Base-by-base conservation (phyloP, 2,797 vertebrate genomes). In the Phoeniculus purpureus region DNA sequence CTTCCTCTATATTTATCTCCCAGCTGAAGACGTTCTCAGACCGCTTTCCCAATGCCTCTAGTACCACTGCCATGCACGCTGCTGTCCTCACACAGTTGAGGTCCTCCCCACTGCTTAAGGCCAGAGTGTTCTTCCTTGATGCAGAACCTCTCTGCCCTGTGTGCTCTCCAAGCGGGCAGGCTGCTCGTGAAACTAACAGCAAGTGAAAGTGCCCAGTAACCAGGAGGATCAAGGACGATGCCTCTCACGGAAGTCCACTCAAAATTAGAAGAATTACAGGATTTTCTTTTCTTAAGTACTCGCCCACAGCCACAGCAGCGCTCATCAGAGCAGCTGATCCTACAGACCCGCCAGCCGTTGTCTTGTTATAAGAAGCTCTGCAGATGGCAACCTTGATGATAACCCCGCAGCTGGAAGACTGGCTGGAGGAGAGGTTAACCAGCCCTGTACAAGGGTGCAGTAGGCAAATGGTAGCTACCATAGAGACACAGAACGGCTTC, bases 21-120 rank as follows among this genome's bases (percentile, higher is more conserved):
- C 56, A 90, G 88, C 86, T 90, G 84, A 87, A 93, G 62, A 91
- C 66, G 52, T 68, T 93, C 73, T 90, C 70, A n/a, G 89, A 85
- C 71, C 4, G 75, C 78, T 80, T 90, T 87, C 54, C n/a, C 74
- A 60, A 80, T 76, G 92, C 75, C 54, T 78, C 31, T 81, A 77
- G 68, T 16, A 55, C 15, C 54, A n/a, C 50, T 67, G 58, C 59
- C 60, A n/a, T 11, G 55, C 66, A 12, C 19, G 19, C 61, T 59
- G 65, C 84, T 62, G 45, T 61, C 60, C 81, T 88, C 5, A 6
- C 76, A 84, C 81, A 85, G 68, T 7, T 19, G 66, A 85, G 74
- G 43, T 66, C 37, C 52, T 87, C 52, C 52, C 67, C 23, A 11
- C 40, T 66, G 73, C 72, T 90, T 60, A 62, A 85, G 72, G 78